Evolutionary conservation across 2,113 vertebrate species (phyloP), one percentile per base, ranked within the genome.

Genomic region (Corythornis vintsioides): DNA sequence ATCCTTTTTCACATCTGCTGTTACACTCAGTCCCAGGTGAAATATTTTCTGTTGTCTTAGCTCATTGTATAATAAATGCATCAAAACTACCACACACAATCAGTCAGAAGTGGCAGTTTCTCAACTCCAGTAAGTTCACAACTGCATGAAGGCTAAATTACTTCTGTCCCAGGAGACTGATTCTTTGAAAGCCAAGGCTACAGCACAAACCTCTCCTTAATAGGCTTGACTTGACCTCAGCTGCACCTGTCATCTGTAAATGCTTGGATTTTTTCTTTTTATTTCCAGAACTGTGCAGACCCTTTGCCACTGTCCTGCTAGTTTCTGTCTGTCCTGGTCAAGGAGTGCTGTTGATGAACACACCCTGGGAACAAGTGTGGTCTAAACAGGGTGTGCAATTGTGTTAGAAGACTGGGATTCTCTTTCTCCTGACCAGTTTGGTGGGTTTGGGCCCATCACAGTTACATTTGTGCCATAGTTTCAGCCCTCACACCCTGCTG

Each of bases 31-130:
- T 73, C 75, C 52, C 1, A 10, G 21, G 18, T 77, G 47, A 94
- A 93, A 60, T 4, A 2, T 52, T 85, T 88, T 81, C 87, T 93
- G 31, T 94, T 92, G 60, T 85, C 71, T 90, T 61, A 53, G 56
- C 67, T 52, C 75, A 80, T 88, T 70, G 66, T 89, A 11, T 87
- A 93, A 90, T 65, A 83, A 92, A 72, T 4, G 2, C 73, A 93
- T 91, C 84, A 57, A 86, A 93, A 42, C 57, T 61, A 72, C 91
- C 65, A 79, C 64, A 65, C 77, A 74, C 77, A 77, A 61, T 28
- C 82, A 92, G 84, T 70, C 92, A 92, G 69, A 79, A 95, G 78
- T 33, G 71, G 38, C 31, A 31, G 82, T 35, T 86, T 81, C 90
- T 89, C 83, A 89, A 60, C 67, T 77, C 67, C 50, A 70, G 45